A percentile compares a stretch with the other conserved stretches of the same genome.
Evolutionary conservation across 2,888 invertebrate genomes (phyloP).

Genomic region (Palloptera scutellata): DNA sequence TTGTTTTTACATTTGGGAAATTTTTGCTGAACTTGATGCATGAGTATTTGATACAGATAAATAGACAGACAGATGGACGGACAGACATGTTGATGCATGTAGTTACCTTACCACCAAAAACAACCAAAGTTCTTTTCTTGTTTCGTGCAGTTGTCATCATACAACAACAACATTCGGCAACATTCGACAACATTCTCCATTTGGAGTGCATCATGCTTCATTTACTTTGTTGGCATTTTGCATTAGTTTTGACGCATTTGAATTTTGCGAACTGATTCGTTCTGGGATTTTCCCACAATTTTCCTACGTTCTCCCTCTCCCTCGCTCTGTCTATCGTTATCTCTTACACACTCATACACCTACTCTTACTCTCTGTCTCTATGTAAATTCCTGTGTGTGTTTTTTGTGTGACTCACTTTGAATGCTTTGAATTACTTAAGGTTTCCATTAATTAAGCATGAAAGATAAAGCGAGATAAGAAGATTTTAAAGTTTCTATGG

Average conservation of each 20-base stretch:
- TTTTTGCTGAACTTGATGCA: slow-evolving; percentile 20
- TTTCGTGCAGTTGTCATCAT: too few relatives aligned
- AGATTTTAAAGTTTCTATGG: not conserved
- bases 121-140: too few relatives aligned
- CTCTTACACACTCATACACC: not conserved
- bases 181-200: slow-evolving; percentile 15
- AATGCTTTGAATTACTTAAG: slow-evolving; percentile 20
- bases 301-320: not conserved
- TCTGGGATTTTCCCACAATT: slow-evolving; percentile 22
- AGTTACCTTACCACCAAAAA: too few relatives aligned
- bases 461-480: not conserved
- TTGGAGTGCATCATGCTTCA: slow-evolving; percentile 29
- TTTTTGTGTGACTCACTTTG: not conserved
- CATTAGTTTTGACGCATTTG: slow-evolving; percentile 30
- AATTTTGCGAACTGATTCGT: slow-evolving; percentile 27
- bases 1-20: not conserved
- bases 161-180: not conserved
- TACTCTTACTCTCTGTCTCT: not conserved
- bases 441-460: slow-evolving; percentile 24
- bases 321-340: not conserved
- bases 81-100: too few relatives aligned
- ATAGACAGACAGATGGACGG: too few relatives aligned
- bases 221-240: slow-evolving; percentile 29
- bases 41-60: slow-evolving; percentile 13
- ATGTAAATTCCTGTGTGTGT: not conserved